A percentile compares a stretch with the other conserved stretches of the same genome.
Conservation (phyloP, 2,888 invertebrate species). For the Sphaerophoria rueppellii region DNA sequence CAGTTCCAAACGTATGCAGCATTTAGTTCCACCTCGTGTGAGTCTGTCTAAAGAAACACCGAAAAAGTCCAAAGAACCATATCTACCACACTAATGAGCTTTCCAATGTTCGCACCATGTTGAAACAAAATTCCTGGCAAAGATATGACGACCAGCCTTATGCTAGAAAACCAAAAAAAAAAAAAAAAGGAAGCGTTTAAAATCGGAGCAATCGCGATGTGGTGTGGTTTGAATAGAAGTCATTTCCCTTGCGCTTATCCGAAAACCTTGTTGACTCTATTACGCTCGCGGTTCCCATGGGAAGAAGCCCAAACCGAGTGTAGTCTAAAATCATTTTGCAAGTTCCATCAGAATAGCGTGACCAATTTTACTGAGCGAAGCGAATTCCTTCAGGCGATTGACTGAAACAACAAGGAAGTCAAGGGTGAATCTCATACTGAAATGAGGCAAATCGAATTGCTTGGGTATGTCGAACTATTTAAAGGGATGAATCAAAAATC, state of each 20-base stretch:
- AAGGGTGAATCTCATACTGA: conserved; percentile 70
- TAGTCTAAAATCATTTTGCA: conserved; percentile 52
- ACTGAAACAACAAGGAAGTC: conserved; percentile 30
- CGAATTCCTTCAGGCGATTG: conserved; percentile 76
- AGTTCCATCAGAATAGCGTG: conserved; percentile 72
- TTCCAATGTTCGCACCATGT: conserved; percentile 64
- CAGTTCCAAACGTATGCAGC: conserved; percentile 74
- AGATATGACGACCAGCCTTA: conserved; percentile 44
- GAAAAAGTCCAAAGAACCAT: conserved; percentile 1
- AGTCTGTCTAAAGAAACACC: conserved; percentile 26
- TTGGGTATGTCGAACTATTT: neutral
- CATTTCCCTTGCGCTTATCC: conserved; percentile 9
- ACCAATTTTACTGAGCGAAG: conserved; percentile 81
- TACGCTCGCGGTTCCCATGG: conserved; percentile 61
- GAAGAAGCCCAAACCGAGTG: conserved; percentile 15
- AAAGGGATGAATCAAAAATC: conserved; percentile 58
- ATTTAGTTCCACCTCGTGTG: conserved; percentile 74
- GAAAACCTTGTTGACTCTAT: conserved; percentile 59
- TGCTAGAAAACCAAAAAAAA: conserved; percentile 47
- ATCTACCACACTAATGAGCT: conserved; percentile 71
- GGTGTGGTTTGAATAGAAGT: conserved; percentile 16
- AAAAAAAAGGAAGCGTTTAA: conserved; percentile 58
- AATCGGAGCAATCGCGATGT: conserved; percentile 45
- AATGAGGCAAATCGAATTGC: conserved; percentile 64
- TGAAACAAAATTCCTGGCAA: conserved; percentile 2